Base-by-base conservation (phyloP, 2,797 vertebrate genomes). In the Eospalax fontanierii region DNA sequence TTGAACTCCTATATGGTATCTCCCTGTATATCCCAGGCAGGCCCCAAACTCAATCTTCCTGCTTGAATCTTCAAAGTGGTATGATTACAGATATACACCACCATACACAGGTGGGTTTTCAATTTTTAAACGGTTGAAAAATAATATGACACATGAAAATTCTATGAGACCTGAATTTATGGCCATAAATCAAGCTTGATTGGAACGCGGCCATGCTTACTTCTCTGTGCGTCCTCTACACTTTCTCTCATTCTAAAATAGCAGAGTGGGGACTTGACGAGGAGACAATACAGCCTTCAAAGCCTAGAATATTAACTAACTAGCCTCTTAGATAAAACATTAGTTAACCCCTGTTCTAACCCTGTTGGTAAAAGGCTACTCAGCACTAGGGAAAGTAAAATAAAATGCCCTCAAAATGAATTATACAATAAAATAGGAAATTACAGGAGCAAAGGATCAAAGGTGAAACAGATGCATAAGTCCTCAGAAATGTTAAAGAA, bases 81-180 rank as follows among this genome's bases (percentile, higher is more conserved):
- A 35, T 40, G 59, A 26, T 19, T 12, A 28, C 35, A 75, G 28
- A 12, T 46, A 4, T n/a, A 3, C 46, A 12, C 61, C 12, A 75
- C 38, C 14, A 63, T 33, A 26, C 22, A 61, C 26, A 30, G 71
- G 14, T 50, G 22, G 24, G 46, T 59, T 75, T 91, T 71, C 40
- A 43, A 87, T 68, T 88, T 94, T 87, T 57, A 84, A 94, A 33
- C 35, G 19, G 33, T 65, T 63, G 3, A 21, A 88, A 89, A 54
- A 61, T 81, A 66, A 9, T 71, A 89, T 92, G 70, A 92, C 43
- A 94, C 35, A 21, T 21, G 75, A 78, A 94, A 83, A 87, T 43
- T 74, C 66, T 21, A 46, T 24, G 28, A 68, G 40, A 73, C 87
- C 38, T 80, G 22, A 95, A 91, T 87, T 33, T 74, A 54, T 38